Base-by-base conservation (phyloP, 2,113 vertebrate genomes). In the Panthera leo region DNA sequence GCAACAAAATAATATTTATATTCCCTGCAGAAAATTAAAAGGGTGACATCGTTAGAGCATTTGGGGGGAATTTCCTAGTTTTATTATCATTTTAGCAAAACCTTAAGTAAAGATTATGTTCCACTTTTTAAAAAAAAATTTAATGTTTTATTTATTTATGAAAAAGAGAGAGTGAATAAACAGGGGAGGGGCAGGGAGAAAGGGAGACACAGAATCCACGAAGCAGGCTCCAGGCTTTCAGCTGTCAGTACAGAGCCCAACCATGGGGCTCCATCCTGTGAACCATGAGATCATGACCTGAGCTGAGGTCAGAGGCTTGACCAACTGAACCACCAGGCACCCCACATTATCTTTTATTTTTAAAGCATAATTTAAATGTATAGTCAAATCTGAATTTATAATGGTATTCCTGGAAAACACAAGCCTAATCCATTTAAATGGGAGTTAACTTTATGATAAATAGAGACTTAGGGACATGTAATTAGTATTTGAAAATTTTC, bases 391-490 rank as follows among this genome's bases (percentile, higher is more conserved):
- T 63, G 23, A 65, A 93, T 70, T 82, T 71, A 63, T 9, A 83
- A 29, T 70, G 7, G 7, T 48, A 78, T 85, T 86, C 15, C 53
- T 76, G 71, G 65, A 61, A 39, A 39, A 39, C 39, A 39, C 42
- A 42, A 42, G 42, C 42, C 42, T 42, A 55, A 39, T 87, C 18
- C 83, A 9, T 36, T 93, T 93, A 76, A 85, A 82, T 87, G 23
- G 36, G 4, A 95, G 71, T 90, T 93, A 83, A 95, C 58, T 95
- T 87, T 86, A 65, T 84, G 51, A 87, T 83, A 95, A 95, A 68
- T 51, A 75, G 18, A 7, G 5, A 71, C 9, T 93, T 78, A 31
- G 12, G 29, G 34, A 87, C 31, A 78, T 65, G 31, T 84, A 67
- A 93, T 71, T 31, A 93, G 11, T 23, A 78, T 71, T 71, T 93